phyloP scores from a whole-genome alignment of 2,113 vertebrate genomes.

The Azemiops feae region DNA sequence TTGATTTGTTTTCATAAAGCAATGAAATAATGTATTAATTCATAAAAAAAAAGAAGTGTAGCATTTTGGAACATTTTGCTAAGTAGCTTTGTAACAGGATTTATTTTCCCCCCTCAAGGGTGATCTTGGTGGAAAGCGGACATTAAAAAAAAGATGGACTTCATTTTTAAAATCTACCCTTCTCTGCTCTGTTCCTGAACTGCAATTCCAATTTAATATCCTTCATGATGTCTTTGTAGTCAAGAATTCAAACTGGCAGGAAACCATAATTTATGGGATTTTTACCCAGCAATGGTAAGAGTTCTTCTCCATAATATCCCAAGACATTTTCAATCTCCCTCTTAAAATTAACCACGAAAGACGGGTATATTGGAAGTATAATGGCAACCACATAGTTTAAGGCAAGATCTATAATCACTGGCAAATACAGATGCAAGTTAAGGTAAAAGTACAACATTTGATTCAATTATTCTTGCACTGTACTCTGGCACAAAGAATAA shows the following conservation, averaged over 20 bases:
- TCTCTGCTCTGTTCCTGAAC: conserved; percentile 70
- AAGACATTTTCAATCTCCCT: background rate
- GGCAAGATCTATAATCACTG: background rate
- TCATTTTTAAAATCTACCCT: conserved; percentile 77
- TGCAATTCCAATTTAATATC: conserved; percentile 70
- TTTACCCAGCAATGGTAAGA: conserved; percentile 75
- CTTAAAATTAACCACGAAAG: background rate
- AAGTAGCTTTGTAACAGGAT: background rate
- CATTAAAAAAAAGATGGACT: conserved; percentile 77
- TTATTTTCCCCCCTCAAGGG: conserved; percentile 53
- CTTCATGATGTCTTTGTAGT: conserved; percentile 79
- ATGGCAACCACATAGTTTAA: background rate
- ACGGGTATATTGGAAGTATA: background rate
- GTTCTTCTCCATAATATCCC: background rate
- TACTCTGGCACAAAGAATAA: background rate
- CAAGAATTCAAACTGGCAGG: conserved; percentile 65
- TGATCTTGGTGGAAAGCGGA: conserved; percentile 74
- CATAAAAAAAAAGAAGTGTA: background rate
- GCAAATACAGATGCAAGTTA: background rate
- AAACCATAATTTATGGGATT: conserved; percentile 75
- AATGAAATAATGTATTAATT: background rate
- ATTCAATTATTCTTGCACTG: background rate
- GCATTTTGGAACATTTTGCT: background rate
- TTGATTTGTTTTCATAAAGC: background rate
- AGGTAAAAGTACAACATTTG: background rate